Conservation (phyloP, 2,888 invertebrate genomes). For the Phengaris alcon region DNA sequence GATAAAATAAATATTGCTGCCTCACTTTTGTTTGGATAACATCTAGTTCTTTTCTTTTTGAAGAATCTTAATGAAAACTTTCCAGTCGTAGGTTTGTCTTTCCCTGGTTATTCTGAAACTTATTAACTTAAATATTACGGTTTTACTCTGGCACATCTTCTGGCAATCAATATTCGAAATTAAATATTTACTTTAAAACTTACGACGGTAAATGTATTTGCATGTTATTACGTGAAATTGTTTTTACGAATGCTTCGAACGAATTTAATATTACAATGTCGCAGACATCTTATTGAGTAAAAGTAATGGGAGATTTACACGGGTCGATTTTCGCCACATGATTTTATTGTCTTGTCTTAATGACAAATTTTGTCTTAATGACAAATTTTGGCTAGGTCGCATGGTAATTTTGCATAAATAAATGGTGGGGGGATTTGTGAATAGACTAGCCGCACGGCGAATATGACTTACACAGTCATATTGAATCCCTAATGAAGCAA, state of each 20-base stretch:
- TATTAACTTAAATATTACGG: background rate
- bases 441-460: too few relatives aligned
- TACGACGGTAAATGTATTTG: background rate
- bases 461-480: too few relatives aligned
- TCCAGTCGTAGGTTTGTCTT: conserved; percentile 8
- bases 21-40: conserved; percentile 20
- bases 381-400: too few relatives aligned
- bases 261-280: background rate
- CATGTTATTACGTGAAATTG: background rate
- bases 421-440: too few relatives aligned
- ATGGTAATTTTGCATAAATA: too few relatives aligned
- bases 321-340: too few relatives aligned
- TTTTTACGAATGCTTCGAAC: background rate
- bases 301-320: too few relatives aligned
- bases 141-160: background rate
- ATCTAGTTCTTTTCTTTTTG: conserved; percentile 16
- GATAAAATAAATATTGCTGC: conserved; percentile 21
- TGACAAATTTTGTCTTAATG: too few relatives aligned
- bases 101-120: conserved; percentile 1
- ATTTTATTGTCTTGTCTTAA: too few relatives aligned
- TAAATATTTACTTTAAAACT: background rate
- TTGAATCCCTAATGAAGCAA: too few relatives aligned
- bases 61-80: conserved; percentile 23
- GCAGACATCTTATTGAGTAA: background rate
- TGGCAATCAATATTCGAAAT: background rate